Conservation (phyloP, 2,888 invertebrate species). For the Marronus borbonicus region DNA sequence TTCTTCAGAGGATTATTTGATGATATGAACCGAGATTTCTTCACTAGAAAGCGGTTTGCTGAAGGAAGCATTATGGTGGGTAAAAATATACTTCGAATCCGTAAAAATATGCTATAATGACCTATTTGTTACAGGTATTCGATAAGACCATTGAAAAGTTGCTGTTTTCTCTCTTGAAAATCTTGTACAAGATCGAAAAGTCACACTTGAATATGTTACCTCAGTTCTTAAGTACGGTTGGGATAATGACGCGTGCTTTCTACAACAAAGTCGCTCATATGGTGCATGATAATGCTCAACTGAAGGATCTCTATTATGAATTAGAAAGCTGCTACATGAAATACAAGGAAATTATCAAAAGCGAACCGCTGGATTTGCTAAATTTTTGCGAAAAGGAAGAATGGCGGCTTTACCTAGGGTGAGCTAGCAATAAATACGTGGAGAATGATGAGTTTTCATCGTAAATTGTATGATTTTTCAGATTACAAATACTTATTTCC, state of each 20-base stretch:
- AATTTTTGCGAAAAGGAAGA: conserved; percentile 22
- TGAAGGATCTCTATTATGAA: conserved; percentile 40
- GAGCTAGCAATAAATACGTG: background rate
- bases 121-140: conserved; percentile 12
- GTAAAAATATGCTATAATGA: background rate
- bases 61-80: conserved; percentile 21
- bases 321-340: conserved; percentile 35
- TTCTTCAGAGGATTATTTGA: conserved; percentile 35
- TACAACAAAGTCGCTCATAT: conserved; percentile 22
- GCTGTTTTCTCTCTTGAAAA: conserved; percentile 5
- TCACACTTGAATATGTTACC: conserved; percentile 34
- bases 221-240: conserved; percentile 31
- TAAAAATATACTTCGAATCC: background rate
- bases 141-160: conserved; percentile 30
- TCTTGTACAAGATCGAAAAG: conserved; percentile 43
- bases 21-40: conserved; percentile 38
- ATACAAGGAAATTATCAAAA: conserved; percentile 22
- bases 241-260: conserved; percentile 27
- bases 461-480: conserved; percentile 2
- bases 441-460: background rate
- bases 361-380: conserved; percentile 25
- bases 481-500: conserved; percentile 14
- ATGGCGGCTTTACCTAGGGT: conserved; percentile 40
- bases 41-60: conserved; percentile 25
- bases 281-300: conserved; percentile 26